Percentiles rank a stretch among this genome's conserved stretches.
Conservation (phyloP, 2,888 invertebrate species). For the Druceiella hillmani region DNA sequence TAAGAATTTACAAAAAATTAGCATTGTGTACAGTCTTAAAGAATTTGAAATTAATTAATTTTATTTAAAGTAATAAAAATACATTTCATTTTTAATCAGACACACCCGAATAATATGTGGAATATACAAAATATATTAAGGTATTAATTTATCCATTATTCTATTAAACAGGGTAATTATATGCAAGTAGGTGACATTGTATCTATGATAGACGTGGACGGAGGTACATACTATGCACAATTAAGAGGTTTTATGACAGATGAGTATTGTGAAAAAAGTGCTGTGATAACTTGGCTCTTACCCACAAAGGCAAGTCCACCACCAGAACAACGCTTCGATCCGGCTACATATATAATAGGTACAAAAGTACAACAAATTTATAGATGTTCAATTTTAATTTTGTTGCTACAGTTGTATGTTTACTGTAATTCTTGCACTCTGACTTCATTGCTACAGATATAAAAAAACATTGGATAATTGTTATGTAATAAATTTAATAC, state of each 20-base stretch:
- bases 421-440: not conserved
- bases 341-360: conserved; percentile 87
- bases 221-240: conserved; percentile 83
- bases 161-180: conserved; percentile 59
- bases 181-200: conserved; percentile 90
- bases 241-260: conserved; percentile 85
- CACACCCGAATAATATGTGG: conserved; percentile 5
- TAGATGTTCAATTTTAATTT: conserved; percentile 3
- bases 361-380: too few relatives aligned
- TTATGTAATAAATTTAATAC: too few relatives aligned
- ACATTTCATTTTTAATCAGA: too few relatives aligned
- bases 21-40: too few relatives aligned
- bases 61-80: too few relatives aligned
- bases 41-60: too few relatives aligned
- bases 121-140: conserved; percentile 9
- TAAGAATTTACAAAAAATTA: too few relatives aligned
- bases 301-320: conserved; percentile 79
- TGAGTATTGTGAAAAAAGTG: conserved; percentile 91
- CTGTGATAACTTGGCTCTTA: conserved; percentile 85
- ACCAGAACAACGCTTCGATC: conserved; percentile 75
- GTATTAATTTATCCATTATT: conserved; percentile 11
- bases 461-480: too few relatives aligned
- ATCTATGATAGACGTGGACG: conserved; percentile 70
- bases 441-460: not conserved
- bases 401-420: conserved; percentile 2